A percentile compares a stretch with the other conserved stretches of the same genome.
Evolutionary conservation across 92 coral and sea anemone species (phyloP).

Genomic region (Parazoanthus atlanticus): DNA sequence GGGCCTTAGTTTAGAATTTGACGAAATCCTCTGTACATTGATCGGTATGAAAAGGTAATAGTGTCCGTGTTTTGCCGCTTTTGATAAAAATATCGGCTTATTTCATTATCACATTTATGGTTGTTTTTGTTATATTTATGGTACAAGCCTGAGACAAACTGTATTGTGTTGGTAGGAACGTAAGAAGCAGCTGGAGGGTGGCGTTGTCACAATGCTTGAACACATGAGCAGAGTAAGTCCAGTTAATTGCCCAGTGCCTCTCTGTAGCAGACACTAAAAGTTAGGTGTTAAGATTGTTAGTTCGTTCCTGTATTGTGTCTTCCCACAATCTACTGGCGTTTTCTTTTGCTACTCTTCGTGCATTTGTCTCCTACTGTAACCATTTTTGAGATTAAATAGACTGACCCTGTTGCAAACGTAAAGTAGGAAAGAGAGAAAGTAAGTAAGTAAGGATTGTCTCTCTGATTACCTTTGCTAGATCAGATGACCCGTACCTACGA

Average conservation of each 20-base stretch:
- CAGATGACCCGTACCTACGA: no score
- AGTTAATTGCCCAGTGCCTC: neutral
- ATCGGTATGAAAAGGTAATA: no score
- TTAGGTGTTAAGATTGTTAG: no score
- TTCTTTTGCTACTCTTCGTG: neutral
- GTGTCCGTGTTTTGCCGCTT: neutral
- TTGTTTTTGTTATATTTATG: neutral
- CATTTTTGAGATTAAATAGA: neutral
- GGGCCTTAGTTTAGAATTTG: no score
- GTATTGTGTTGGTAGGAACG: conserved; percentile 63
- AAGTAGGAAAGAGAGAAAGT: no score
- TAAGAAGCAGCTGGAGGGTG: conserved; percentile 81
- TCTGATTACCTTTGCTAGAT: no score
- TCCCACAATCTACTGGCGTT: neutral
- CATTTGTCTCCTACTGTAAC: neutral
- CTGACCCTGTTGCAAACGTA: neutral
- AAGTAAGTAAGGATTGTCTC: no score
- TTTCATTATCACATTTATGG: no score
- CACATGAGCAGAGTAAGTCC: conserved; percentile 92
- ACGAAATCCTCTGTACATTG: no score
- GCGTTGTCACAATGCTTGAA: conserved; percentile 74
- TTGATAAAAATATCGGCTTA: neutral
- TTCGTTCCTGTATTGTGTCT: neutral
- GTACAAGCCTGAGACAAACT: neutral
- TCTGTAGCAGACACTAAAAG: neutral